Base-by-base conservation (phyloP, 1,140 invertebrate species). In the Drosophila pachea region DNA sequence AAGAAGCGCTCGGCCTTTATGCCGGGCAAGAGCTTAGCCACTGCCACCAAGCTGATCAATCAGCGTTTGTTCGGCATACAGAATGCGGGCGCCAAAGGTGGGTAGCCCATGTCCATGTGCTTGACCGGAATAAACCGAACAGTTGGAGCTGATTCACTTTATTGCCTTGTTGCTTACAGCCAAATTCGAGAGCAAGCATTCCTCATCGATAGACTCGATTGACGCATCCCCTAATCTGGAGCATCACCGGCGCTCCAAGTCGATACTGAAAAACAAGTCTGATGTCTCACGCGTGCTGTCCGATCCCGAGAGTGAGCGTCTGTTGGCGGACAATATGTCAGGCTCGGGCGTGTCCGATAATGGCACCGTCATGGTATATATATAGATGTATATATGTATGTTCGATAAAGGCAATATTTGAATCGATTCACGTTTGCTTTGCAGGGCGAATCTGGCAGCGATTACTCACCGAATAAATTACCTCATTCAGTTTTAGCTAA, bases 271-370 rank as follows among this genome's bases (percentile, higher is more conserved):
- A 90, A 94, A 94, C 76, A 91, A 91, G 88, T 93, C 94, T 40
- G 94, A 95, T 76, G 91, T 89, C 73, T 78, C 86, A 58, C 68
- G 87, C 65, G 74, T 88, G 53, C 88, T 89, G 73, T 89, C 90
- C 50, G 92, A 94, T 88, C 94, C 94, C 29, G 95, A 96, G 89
- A 95, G 93, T 60, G 94, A 95, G 89, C 93, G 95, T 72, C 91
- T 96, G 35, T 93, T 95, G 66, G 91, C 93, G 7, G 94, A 94
- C 81, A 92, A 91, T 68, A 89, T 91, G 61, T 92, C 92, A 33
- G 89, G 90, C 29, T 89, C 89, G 12, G 90, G 88, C 49, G 86
- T 89, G 32, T 92, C 89, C 47, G 91, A 91, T 75, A 91, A 91
- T 79, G 90, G 90, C 68, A 89, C 86, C 8, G 87, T 89, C 9